Evolutionary conservation across 1,140 invertebrate genomes (phyloP), one percentile per base, ranked within the genome.

Genomic region (Sarcophaga peregrina): DNA sequence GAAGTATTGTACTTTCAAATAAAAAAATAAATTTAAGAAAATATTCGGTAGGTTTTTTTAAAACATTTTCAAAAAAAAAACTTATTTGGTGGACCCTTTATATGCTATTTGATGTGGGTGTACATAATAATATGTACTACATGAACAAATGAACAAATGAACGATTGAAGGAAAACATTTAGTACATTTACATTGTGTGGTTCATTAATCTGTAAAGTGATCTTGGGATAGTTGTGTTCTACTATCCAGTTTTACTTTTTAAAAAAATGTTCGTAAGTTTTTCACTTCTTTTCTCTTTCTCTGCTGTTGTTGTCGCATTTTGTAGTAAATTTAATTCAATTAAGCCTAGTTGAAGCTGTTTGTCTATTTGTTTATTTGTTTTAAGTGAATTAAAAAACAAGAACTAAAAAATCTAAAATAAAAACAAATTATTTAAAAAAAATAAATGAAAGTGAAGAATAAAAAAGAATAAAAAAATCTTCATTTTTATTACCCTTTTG

Each of bases 201-300:
- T 74, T 74, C 73, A 74, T 37, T 74, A 74, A 46, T 74, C 73
- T 74, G 13, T 74, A 46, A 74, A 74, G 73, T 74, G 73, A 45
- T 74, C 73, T 74, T 74, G 73, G 25, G 73, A 74, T 74, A 37
- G 73, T 74, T 58, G 54, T 58, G 54, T 58, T 58, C 54, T 58
- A 58, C 54, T 58, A 58, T 58, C 25, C 54, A 58, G 54, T 58
- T 58, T 52, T 37, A 37, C 25, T 37, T 37, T 37, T 37, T 37
- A 37, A 37, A 37, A 37, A 37, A 1, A 4, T 37, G 1, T 37
- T 37, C 25, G 25, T 58, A 58, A n/a, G 10, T 58, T 58, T n/a
- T 58, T 3, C 13, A 15, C 13, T 58, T 58, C 6, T n/a, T 37
- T 37, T 37, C 25, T 37, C 25, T 13, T n/a, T n/a, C 7, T n/a